These are phyloP conservation scores for Micropterix aruncella DNA, from an alignment of 2,888 invertebrate genomes.

Conservation along the genomic window DNA sequence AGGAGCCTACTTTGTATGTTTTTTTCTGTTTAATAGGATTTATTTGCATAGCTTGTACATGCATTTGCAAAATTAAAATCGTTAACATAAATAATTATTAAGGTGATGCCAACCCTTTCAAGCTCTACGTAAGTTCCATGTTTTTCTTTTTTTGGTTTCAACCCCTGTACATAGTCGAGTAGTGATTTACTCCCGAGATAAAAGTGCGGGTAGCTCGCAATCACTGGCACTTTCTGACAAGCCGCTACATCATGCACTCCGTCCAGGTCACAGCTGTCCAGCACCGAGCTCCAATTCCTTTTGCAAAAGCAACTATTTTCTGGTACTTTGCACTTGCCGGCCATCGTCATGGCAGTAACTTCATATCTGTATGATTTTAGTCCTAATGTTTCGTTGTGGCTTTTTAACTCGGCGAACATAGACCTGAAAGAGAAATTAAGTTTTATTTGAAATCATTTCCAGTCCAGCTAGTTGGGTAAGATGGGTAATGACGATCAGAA, in stretches of 20 bases:
- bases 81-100: too few species aligned
- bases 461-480: too few species aligned
- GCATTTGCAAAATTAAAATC: too few species aligned
- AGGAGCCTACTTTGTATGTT: too few species aligned
- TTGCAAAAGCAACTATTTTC: conserved; percentile 30
- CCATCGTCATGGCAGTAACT: conserved; percentile 26
- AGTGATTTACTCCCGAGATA: conserved; percentile 40
- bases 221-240: conserved; percentile 44
- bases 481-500: too few species aligned
- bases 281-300: conserved; percentile 30
- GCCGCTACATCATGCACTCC: conserved; percentile 36
- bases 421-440: conserved; percentile 27
- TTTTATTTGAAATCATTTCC: too few species aligned
- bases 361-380: conserved; percentile 33
- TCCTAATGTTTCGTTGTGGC: conserved; percentile 24
- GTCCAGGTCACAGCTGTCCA: conserved; percentile 34
- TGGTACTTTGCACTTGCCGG: conserved; percentile 26
- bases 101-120: conserved; percentile 44
- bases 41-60: too few species aligned
- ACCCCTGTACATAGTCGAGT: conserved; percentile 29
- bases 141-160: conserved; percentile 33
- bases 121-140: conserved; percentile 45
- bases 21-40: too few species aligned
- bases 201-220: conserved; percentile 52
- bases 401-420: conserved; percentile 26